Conservation (phyloP, 2,797 vertebrate species). For the Salarias fasciatus region DNA sequence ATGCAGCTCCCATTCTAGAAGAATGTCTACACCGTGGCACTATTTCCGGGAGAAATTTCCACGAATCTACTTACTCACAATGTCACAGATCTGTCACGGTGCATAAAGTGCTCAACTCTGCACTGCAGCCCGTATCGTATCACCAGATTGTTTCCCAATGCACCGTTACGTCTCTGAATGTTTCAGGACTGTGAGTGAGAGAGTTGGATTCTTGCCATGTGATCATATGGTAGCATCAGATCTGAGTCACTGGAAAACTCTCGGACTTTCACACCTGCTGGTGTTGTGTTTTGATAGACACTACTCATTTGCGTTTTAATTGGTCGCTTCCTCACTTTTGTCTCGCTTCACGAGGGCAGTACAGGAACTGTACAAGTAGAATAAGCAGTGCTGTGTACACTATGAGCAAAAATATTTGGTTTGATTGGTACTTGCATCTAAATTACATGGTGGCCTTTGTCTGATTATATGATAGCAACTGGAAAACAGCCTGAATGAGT, state of each 20-base stretch:
- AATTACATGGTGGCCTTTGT: conserved; percentile 1
- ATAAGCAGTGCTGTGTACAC: background rate
- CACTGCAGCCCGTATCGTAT: too few species aligned
- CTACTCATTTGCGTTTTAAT: conserved; percentile 15
- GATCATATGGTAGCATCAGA: conserved; percentile 31
- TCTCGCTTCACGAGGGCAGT: background rate
- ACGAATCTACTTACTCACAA: too few species aligned
- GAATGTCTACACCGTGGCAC: too few species aligned
- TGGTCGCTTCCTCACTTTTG: background rate
- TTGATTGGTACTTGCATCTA: too few species aligned
- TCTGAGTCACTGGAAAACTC: conserved; percentile 41
- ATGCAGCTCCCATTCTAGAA: too few species aligned
- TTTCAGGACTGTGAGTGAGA: conserved; percentile 7
- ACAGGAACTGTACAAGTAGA: background rate
- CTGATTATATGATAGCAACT: conserved; percentile 85
- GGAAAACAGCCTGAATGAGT: conserved; percentile 90
- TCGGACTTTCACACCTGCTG: conserved; percentile 18
- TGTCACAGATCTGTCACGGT: too few species aligned
- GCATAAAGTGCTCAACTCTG: too few species aligned
- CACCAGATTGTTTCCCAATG: too few species aligned
- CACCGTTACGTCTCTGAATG: background rate
- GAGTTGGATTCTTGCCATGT: conserved; percentile 8
- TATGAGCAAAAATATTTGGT: background rate
- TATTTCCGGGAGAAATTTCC: too few species aligned
- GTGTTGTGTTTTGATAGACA: conserved; percentile 11